Evolutionary conservation across 2,113 vertebrate genomes (phyloP).

Genomic region (Tragelaphus strepsiceros): DNA sequence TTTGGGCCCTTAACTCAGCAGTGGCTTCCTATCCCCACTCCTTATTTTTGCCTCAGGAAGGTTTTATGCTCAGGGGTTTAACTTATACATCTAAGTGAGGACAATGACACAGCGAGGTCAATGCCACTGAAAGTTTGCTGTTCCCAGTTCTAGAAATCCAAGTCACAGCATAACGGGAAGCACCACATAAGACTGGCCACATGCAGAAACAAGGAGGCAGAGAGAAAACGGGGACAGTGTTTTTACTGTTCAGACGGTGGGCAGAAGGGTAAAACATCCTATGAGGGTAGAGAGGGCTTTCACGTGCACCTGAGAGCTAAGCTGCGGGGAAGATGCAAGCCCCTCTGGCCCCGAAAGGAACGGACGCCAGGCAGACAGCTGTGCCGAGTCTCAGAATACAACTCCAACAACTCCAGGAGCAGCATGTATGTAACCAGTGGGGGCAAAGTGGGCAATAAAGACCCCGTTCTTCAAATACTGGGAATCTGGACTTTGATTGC

Average conservation of each 20-base stretch:
- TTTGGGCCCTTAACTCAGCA: neutral
- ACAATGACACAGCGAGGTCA: neutral
- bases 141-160: neutral
- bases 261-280: neutral
- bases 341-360: neutral
- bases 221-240: neutral
- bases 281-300: neutral
- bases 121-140: neutral
- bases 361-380: neutral
- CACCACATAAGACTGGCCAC: neutral
- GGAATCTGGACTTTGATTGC: no score
- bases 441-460: neutral
- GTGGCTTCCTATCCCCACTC: neutral
- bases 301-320: neutral
- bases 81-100: neutral
- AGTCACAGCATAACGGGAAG: neutral
- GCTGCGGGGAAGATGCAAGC: neutral
- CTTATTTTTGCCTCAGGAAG: neutral
- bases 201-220: neutral
- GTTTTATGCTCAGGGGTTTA: neutral
- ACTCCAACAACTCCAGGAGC: neutral
- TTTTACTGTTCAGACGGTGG: neutral
- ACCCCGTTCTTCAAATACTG: neutral
- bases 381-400: neutral
- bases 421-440: neutral